phyloP scores from a whole-genome alignment of 2,888 invertebrate genomes.

The Drosophila flavopinicola region DNA sequence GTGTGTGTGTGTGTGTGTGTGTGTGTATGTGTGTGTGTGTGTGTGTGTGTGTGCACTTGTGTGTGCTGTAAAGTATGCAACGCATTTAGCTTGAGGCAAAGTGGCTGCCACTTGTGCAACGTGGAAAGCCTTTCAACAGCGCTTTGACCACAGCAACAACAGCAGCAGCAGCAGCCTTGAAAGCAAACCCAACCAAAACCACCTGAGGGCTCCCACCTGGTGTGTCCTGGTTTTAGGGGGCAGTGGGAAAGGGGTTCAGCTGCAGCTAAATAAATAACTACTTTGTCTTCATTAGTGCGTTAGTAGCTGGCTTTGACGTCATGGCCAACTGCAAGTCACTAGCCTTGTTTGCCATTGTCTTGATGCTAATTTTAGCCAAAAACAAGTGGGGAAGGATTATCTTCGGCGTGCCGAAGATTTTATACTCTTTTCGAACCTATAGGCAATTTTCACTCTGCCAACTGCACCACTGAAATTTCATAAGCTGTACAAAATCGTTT shows the following conservation, averaged over 20 bases:
- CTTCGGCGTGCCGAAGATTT: too few species aligned
- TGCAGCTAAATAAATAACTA: slow-evolving; percentile 55
- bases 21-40: background rate
- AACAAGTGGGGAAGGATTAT: too few species aligned
- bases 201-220: background rate
- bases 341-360: slow-evolving; percentile 19
- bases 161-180: slow-evolving; percentile 47
- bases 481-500: too few species aligned
- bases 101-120: slow-evolving; percentile 38
- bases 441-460: too few species aligned
- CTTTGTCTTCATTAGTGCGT: slow-evolving; percentile 66
- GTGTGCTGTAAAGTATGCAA: slow-evolving; percentile 63
- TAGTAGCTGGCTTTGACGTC: slow-evolving; percentile 58
- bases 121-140: slow-evolving; percentile 20
- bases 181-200: background rate
- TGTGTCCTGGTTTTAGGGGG: slow-evolving; percentile 3
- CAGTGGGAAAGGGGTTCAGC: background rate
- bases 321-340: slow-evolving; percentile 48
- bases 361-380: slow-evolving; percentile 59
- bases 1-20: slow-evolving; percentile 4
- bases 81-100: slow-evolving; percentile 37
- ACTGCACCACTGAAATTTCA: too few species aligned
- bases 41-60: slow-evolving; percentile 8
- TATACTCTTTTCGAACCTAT: too few species aligned
- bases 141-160: slow-evolving; percentile 15